These are phyloP conservation scores for Cotesia congregata DNA, from an alignment of 2,888 invertebrate genomes.

Conservation along the genomic window DNA sequence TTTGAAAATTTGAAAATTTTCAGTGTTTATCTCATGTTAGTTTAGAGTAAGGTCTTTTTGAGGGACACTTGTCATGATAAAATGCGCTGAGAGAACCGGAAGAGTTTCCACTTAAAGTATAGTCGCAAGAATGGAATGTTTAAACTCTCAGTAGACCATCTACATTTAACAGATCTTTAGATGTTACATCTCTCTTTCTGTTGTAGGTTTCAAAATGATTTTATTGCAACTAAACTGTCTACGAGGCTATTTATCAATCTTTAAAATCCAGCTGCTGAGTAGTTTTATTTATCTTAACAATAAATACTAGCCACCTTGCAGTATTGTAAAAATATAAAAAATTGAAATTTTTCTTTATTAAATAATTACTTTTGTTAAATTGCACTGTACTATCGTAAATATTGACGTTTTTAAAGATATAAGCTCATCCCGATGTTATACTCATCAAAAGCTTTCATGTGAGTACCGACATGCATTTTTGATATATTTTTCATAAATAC, in stretches of 20 bases:
- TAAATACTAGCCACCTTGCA: background rate
- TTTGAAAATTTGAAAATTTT: slow-evolving; percentile 1
- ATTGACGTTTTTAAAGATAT: too few species aligned
- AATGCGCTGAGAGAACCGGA: slow-evolving; percentile 28
- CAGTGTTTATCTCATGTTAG: background rate
- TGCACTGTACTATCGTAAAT: too few species aligned
- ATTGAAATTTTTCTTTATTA: too few species aligned
- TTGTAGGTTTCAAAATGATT: background rate
- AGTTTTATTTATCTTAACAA: slow-evolving; percentile 9
- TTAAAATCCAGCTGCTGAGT: slow-evolving; percentile 4
- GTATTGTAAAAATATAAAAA: too few species aligned
- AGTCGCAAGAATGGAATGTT: slow-evolving; percentile 35
- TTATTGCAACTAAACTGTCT: background rate
- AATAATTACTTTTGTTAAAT: too few species aligned
- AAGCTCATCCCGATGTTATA: too few species aligned
- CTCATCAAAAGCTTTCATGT: too few species aligned
- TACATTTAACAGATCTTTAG: slow-evolving; percentile 8
- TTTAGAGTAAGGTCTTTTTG: background rate
- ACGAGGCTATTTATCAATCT: background rate
- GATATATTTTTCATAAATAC: too few species aligned
- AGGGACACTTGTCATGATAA: slow-evolving; percentile 12
- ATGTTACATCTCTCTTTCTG: background rate
- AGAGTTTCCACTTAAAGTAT: slow-evolving; percentile 41
- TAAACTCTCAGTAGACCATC: slow-evolving; percentile 12
- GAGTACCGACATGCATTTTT: too few species aligned